These are phyloP conservation scores for Dreissena polymorpha DNA, from an alignment of 1,140 invertebrate species.

Conservation along the genomic window DNA sequence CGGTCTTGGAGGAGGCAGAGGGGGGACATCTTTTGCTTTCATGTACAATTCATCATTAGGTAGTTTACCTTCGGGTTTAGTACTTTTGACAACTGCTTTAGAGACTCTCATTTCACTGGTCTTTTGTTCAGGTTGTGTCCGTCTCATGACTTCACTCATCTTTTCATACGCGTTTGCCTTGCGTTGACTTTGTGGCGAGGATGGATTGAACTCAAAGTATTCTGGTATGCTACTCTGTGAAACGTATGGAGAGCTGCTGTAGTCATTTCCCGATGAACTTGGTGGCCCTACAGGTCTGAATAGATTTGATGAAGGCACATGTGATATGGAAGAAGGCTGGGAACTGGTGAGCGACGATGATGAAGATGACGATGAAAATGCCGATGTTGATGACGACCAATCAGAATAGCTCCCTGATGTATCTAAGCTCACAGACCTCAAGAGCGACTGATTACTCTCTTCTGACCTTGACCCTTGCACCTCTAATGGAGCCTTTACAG, in stretches of 20 bases:
- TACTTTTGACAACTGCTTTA: too few species aligned
- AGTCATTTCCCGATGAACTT: background rate
- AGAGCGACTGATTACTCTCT: background rate
- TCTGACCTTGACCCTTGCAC: background rate
- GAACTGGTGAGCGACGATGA: background rate
- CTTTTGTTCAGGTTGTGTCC: too few species aligned
- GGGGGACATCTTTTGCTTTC: too few species aligned
- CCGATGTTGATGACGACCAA: slow-evolving; percentile 1
- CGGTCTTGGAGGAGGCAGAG: too few species aligned
- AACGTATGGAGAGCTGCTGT: background rate
- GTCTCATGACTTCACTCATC: background rate
- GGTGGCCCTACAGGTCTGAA: background rate
- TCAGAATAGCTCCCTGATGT: slow-evolving; percentile 24
- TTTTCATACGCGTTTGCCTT: background rate
- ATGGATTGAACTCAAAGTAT: background rate
- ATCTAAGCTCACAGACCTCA: slow-evolving; percentile 19
- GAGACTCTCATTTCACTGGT: too few species aligned
- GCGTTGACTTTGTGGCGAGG: slow-evolving; percentile 1
- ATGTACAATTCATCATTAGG: too few species aligned
- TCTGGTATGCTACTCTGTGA: background rate
- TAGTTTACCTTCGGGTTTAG: too few species aligned
- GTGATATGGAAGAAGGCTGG: background rate
- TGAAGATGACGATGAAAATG: background rate
- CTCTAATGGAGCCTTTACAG: slow-evolving; percentile 70
- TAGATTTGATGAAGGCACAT: background rate